Evolutionary conservation across 1,140 invertebrate genomes (phyloP).

Genomic region (Acromyrmex echinatior): DNA sequence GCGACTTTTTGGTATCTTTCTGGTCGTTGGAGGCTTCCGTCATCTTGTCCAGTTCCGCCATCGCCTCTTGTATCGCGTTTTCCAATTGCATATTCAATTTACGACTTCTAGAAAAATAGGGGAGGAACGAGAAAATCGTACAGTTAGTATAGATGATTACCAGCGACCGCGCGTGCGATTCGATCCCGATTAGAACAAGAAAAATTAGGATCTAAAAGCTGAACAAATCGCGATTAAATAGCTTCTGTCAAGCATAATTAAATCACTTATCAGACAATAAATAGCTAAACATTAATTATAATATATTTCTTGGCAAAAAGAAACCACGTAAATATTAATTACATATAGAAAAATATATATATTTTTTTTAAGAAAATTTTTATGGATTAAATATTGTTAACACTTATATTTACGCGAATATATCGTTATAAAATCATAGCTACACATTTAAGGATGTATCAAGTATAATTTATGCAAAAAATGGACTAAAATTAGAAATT

Average conservation of each 20-base stretch:
- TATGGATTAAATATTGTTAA: neutral
- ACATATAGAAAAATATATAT: neutral
- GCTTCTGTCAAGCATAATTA: conserved; percentile 14
- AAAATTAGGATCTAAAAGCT: conserved; percentile 40
- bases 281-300: neutral
- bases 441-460: conserved; percentile 35
- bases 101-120: conserved; percentile 90
- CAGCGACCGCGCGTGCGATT: neutral
- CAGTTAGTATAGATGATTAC: conserved; percentile 59
- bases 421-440: conserved; percentile 22
- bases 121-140: conserved; percentile 71
- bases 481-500: too few species aligned
- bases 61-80: conserved; percentile 96
- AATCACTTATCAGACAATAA: conserved; percentile 1
- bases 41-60: conserved; percentile 90
- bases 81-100: conserved; percentile 95
- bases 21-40: conserved; percentile 71
- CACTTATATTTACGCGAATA: neutral
- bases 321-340: neutral
- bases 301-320: neutral
- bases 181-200: conserved; percentile 49
- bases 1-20: conserved; percentile 61
- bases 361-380: neutral
- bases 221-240: conserved; percentile 52
- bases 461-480: too few species aligned